phyloP scores from a whole-genome alignment of 1,140 invertebrate species.

The Caenorhabditis brenneri region DNA sequence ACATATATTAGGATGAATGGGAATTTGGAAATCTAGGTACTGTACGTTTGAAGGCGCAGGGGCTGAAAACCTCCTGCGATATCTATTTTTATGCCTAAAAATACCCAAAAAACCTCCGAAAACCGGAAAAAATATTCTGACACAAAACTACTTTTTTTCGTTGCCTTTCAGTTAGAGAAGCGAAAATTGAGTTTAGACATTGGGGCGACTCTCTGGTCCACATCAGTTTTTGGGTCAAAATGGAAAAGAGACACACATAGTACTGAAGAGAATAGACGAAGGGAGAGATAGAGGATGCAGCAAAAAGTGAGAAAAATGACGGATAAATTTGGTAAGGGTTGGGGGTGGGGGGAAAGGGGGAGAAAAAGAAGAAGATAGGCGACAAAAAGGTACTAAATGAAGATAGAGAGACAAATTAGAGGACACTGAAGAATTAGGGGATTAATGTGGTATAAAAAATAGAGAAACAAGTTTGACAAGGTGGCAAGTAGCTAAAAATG shows the following conservation, averaged over 20 bases:
- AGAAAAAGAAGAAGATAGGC: background rate
- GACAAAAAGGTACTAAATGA: conserved; percentile 16
- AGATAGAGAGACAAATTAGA: conserved; percentile 13
- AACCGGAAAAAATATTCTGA: background rate
- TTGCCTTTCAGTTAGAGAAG: background rate
- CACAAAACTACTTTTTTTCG: background rate
- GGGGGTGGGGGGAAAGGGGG: background rate
- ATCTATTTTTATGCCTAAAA: no score
- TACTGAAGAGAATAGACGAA: background rate
- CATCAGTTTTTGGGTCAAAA: conserved; percentile 34
- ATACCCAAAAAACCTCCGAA: background rate
- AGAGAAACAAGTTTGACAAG: background rate
- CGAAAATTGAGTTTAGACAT: conserved; percentile 24
- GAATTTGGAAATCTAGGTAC: no score
- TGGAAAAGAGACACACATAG: background rate
- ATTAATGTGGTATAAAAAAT: background rate
- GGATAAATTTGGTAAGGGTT: no score
- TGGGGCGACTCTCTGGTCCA: no score
- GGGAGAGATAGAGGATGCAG: background rate
- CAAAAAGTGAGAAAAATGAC: background rate
- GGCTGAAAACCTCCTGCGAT: no score
- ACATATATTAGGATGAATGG: no score
- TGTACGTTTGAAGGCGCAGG: no score
- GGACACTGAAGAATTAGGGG: background rate
- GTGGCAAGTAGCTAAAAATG: background rate